phyloP scores from a whole-genome alignment of 2,113 vertebrate species.

The Sebastes fasciatus region DNA sequence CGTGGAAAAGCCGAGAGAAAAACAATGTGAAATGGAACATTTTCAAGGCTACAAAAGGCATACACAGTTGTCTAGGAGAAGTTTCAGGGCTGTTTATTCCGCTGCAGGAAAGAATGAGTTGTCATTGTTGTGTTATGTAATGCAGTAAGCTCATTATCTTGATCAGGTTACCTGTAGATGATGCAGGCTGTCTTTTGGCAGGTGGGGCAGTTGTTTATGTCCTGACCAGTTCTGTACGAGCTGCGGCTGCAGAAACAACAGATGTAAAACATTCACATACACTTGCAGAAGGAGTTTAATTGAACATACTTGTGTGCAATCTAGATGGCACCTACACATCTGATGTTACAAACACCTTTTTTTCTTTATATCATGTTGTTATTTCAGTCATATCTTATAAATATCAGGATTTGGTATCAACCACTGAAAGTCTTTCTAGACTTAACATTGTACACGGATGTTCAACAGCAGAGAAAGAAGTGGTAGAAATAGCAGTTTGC shows the following conservation, averaged over 20 bases:
- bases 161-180: conserved; percentile 94
- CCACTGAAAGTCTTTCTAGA: background rate
- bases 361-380: background rate
- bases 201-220: conserved; percentile 97
- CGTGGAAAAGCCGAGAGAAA: background rate
- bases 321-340: background rate
- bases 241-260: conserved; percentile 89
- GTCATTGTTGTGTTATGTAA: conserved; percentile 43
- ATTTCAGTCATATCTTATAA: background rate
- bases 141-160: conserved; percentile 45
- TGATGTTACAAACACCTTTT: background rate
- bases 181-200: conserved; percentile 98
- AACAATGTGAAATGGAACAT: background rate
- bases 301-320: conserved; percentile 1
- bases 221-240: conserved; percentile 97
- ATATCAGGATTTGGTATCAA: background rate
- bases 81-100: conserved; percentile 27
- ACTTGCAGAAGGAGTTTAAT: background rate
- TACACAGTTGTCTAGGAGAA: background rate
- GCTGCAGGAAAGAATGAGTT: conserved; percentile 21
- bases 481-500: background rate
- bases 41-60: conserved; percentile 6
- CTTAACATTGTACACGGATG: background rate
- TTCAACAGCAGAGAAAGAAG: background rate
- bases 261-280: conserved; percentile 18